Percentiles rank a stretch among this genome's conserved stretches.
These are phyloP conservation scores for Trematocara macrostoma DNA, from an alignment of 2,113 vertebrate genomes.

Conservation along the genomic window DNA sequence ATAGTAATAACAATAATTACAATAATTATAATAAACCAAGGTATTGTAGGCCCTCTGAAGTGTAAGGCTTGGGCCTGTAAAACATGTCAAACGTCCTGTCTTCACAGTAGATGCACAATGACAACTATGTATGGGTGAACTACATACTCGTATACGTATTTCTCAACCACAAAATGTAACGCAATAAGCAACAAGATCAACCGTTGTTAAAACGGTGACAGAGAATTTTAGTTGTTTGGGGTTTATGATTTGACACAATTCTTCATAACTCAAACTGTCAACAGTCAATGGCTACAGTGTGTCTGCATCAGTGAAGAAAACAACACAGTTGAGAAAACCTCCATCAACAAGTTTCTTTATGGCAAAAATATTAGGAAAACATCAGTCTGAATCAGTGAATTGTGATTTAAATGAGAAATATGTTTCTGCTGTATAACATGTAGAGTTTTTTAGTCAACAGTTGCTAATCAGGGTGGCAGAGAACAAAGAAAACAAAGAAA, in stretches of 20 bases:
- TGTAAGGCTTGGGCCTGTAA: conserved; percentile 33
- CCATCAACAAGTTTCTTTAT: not conserved
- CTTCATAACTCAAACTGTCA: not conserved
- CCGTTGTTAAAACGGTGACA: not conserved
- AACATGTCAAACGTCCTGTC: not conserved
- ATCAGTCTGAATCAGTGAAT: not conserved
- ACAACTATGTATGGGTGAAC: not conserved
- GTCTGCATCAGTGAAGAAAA: not conserved
- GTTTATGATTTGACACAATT: not conserved
- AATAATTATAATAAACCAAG: conserved; percentile 14
- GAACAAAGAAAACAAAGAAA: not conserved
- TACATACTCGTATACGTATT: not conserved
- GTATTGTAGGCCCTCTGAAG: conserved; percentile 1
- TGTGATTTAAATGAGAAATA: not conserved
- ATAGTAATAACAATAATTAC: conserved; percentile 34
- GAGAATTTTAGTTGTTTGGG: not conserved
- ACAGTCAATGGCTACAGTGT: not conserved
- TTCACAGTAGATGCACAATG: conserved; percentile 29
- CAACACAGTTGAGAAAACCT: not conserved
- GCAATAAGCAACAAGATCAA: not conserved
- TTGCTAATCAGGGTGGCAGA: not conserved
- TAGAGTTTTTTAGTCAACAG: not conserved
- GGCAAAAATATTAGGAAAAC: not conserved
- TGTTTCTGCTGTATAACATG: not conserved
- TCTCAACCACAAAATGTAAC: not conserved